A percentile compares a stretch with the other conserved stretches of the same genome.
Evolutionary conservation across 2,113 vertebrate genomes (phyloP).

Genomic region (Synodontis membranacea): DNA sequence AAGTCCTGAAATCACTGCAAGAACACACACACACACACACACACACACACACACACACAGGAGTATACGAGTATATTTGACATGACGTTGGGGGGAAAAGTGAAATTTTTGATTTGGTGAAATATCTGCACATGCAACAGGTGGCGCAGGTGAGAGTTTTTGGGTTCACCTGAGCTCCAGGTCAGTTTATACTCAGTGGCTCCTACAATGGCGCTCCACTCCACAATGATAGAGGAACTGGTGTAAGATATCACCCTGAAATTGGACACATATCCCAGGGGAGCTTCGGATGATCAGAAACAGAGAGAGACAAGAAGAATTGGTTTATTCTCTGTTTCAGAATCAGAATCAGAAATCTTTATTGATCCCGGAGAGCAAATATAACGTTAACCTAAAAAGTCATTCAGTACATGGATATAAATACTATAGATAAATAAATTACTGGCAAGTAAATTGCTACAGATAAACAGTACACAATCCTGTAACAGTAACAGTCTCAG

Average conservation of each 20-base stretch:
- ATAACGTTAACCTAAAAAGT: too few relatives aligned
- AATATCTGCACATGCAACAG: background rate
- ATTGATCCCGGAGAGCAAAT: too few relatives aligned
- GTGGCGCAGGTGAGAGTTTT: background rate
- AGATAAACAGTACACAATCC: too few relatives aligned
- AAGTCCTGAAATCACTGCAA: too few relatives aligned
- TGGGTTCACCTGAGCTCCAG: constrained; percentile 70
- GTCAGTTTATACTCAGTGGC: constrained; percentile 84
- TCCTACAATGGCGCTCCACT: constrained; percentile 80
- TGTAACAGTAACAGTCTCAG: background rate
- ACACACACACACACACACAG: background rate
- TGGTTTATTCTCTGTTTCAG: background rate
- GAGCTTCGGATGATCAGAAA: constrained; percentile 68
- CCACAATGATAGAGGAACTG: constrained; percentile 74
- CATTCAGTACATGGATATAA: too few relatives aligned
- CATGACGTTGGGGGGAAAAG: background rate
- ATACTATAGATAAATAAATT: too few relatives aligned
- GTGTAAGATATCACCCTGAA: constrained; percentile 81
- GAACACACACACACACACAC: background rate
- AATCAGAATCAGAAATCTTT: too few relatives aligned
- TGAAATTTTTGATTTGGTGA: background rate
- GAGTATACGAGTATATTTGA: background rate
- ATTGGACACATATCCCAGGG: constrained; percentile 83
- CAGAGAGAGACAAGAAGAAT: background rate
- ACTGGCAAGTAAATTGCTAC: too few relatives aligned